Conservation (phyloP, 2,113 vertebrate species). For the Zosterops japonicus region DNA sequence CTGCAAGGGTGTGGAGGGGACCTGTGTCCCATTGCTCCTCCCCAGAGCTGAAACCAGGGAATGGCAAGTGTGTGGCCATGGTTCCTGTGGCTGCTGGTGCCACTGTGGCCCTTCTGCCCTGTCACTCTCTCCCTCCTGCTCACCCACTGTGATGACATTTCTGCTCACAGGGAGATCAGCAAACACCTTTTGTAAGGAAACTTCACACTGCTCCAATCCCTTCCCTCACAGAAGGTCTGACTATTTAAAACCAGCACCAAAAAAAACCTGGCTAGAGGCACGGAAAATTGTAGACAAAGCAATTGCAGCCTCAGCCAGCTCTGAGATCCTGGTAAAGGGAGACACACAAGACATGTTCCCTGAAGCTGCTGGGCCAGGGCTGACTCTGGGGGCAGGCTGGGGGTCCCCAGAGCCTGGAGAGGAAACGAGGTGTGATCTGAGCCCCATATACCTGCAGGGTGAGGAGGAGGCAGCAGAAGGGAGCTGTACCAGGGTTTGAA, state of each 20-base stretch:
- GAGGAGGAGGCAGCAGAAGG: not conserved
- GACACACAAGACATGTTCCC: accelerated
- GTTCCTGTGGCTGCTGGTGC: not conserved
- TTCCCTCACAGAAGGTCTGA: not conserved
- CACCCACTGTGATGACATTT: accelerated
- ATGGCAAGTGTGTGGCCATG: accelerated
- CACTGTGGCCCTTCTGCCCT: not conserved
- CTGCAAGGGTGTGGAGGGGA: not conserved
- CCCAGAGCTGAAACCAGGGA: not conserved
- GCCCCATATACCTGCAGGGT: accelerated
- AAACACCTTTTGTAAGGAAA: not conserved
- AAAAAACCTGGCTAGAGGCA: not conserved
- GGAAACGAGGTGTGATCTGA: accelerated
- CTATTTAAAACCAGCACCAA: not conserved
- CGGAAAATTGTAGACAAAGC: not conserved
- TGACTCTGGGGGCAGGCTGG: accelerated
- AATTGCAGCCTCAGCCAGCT: not conserved
- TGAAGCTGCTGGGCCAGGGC: not conserved
- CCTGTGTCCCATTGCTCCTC: not conserved
- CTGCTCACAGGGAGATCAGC: not conserved
- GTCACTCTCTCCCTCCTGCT: not conserved
- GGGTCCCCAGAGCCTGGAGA: not conserved
- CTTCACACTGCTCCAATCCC: not conserved
- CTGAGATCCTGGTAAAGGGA: not conserved
- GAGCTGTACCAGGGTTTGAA: not conserved